Evolutionary conservation across 2,113 vertebrate species (phyloP), one percentile per base, ranked within the genome.

Genomic region (Eira barbara): DNA sequence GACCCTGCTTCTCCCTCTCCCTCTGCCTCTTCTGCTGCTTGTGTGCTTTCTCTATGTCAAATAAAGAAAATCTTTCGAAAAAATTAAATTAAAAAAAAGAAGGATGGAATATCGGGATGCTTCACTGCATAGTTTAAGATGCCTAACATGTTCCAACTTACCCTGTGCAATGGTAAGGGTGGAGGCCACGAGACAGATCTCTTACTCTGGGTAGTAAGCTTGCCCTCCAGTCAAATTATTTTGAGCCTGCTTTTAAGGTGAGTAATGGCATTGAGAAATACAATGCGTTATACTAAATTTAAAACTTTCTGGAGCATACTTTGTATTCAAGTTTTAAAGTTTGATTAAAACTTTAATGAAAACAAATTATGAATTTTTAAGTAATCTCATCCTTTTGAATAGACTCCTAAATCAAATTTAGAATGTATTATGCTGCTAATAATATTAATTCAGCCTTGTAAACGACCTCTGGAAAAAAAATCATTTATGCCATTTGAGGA

Each of bases 151-250:
- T 97, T 98, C 52, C 90, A 96, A 98, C 92, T 80, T 69, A 79
- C 25, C 69, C 95, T 63, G 49, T 31, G 14, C 86, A 57, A 67
- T 65, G 80, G 93, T 0, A 7, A 98, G 80, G 80, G 97, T 59
- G 92, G 97, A 97, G 84, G 29, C 92, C 65, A 85, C 4, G 23
- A 96, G 96, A 94, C 92, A 96, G 81, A 88, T 94, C 96, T 93
- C 92, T 96, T 89, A 92, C 73, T 89, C 96, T 39, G 91, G 96
- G 81, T 97, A 78, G 91, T 73, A 97, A 84, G 90, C 91, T 96
- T 97, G 92, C 96, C 98, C 95, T 98, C 95, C 88, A 96, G 97
- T 97, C 94, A 98, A 97, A 96, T 91, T 91, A 98, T 97, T 97
- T 52, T 93, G 34, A 97, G 89, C 39, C 57, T 93, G 86, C 49